Percentiles rank a stretch among this genome's conserved stretches.
These are phyloP conservation scores for Odontamblyopus rebecca DNA, from an alignment of 2,797 vertebrate genomes.

Conservation along the genomic window DNA sequence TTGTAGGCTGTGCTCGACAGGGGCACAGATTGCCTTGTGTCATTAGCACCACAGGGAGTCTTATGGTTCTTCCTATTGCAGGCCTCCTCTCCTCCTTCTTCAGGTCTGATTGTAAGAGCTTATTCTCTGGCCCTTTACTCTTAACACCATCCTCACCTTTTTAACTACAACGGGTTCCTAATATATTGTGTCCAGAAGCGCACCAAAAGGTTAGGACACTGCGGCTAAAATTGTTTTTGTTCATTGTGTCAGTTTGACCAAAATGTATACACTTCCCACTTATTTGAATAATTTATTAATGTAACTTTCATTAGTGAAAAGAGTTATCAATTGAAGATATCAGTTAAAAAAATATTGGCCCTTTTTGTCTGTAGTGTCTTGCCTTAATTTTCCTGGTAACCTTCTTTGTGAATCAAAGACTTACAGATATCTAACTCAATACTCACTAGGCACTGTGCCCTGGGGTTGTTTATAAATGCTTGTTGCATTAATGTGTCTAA, in stretches of 20 bases:
- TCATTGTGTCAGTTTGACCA: neutral
- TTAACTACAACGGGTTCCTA: constrained; percentile 65
- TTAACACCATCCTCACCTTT: constrained; percentile 59
- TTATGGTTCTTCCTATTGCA: constrained; percentile 72
- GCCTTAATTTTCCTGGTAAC: constrained; percentile 57
- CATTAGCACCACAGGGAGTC: constrained; percentile 45
- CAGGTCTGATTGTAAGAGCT: constrained; percentile 94
- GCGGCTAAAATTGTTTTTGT: neutral
- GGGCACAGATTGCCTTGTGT: constrained; percentile 23
- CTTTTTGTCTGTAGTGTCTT: constrained; percentile 1
- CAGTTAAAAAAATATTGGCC: neutral
- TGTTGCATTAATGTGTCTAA: constrained; percentile 50
- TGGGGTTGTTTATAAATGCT: constrained; percentile 48
- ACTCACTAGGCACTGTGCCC: constrained; percentile 61
- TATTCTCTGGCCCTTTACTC: constrained; percentile 68
- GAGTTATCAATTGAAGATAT: neutral
- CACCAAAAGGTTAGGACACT: constrained; percentile 3
- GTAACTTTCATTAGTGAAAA: neutral
- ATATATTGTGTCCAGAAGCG: constrained; percentile 11
- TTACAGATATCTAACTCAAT: constrained; percentile 66
- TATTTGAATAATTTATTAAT: too few species aligned
- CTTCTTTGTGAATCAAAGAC: constrained; percentile 66
- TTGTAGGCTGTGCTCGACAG: constrained; percentile 29
- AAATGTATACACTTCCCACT: too few species aligned
- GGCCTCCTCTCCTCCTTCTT: constrained; percentile 87